Base-by-base conservation (phyloP, 1,140 invertebrate species). In the Temnothorax curvispinosus region DNA sequence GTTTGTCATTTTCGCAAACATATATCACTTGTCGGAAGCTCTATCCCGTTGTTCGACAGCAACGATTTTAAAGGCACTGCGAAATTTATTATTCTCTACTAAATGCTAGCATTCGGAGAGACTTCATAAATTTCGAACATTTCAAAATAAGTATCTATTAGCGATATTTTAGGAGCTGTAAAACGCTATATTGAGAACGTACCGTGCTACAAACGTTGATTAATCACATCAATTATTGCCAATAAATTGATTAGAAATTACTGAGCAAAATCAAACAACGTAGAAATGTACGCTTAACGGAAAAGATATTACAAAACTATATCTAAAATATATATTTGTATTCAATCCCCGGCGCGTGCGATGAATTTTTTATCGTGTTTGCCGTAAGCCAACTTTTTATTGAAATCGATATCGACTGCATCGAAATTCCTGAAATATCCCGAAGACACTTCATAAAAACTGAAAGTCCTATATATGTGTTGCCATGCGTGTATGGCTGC, bases 1-100 rank as follows among this genome's bases (percentile, higher is more conserved):
- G 80, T 84, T 84, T 84, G 80, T 84, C 80, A 84, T 60, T 84
- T 84, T 84, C 80, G 80, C 80, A 60, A 84, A 75, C 80, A 84
- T 84, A 84, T 84, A 75, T 84, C 80, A 84, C 80, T 84, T 75
- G 80, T 84, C 80, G 69, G 54, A 82, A 60, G 69, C 80, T 84
- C 64, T 4, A 38, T 75, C 54, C 52, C 80, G 80, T 75, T 50
- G 80, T 84, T 84, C 80, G 80, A 84, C 80, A 84, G 80, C 54
- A 60, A 75, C 54, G 44, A 50, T 84, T 84, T 84, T 74, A 74
- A 84, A 62, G 56, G 44, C 69, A 18, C 32, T 44, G 44, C 32
- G 5, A 60, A 62, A 84, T 84, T 84, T 84, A 84, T 84, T 50
- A n/a, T 60, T 38, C 54, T 9, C 69, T 41, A 44, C 78, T 32